These are phyloP conservation scores for Biston betularia DNA, from an alignment of 2,888 invertebrate genomes.

Conservation along the genomic window DNA sequence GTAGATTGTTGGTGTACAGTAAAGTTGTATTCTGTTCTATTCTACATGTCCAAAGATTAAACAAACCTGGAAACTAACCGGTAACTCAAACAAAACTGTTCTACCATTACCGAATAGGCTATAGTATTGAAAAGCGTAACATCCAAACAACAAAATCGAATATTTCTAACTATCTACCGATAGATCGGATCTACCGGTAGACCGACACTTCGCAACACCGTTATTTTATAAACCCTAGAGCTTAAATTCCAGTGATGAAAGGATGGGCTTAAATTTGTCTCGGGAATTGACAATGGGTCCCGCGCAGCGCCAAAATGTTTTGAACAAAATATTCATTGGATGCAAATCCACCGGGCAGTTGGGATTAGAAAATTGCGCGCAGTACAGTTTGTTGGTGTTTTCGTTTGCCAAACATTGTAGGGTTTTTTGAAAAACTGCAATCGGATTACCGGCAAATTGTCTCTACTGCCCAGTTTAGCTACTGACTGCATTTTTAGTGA, in stretches of 20 bases:
- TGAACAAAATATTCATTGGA: constrained; percentile 80
- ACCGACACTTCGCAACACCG: constrained; percentile 4
- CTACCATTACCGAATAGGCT: constrained; percentile 45
- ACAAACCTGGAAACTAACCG: constrained; percentile 19
- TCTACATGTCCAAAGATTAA: constrained; percentile 15
- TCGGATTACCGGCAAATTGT: constrained; percentile 39
- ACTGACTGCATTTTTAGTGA: not conserved
- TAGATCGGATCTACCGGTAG: constrained; percentile 40
- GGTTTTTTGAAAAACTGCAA: constrained; percentile 41
- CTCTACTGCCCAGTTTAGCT: constrained; percentile 11
- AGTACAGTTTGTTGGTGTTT: constrained; percentile 49
- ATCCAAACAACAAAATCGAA: constrained; percentile 58
- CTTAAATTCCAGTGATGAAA: constrained; percentile 45
- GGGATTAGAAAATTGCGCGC: constrained; percentile 71
- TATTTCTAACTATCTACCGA: constrained; percentile 52
- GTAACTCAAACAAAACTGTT: constrained; percentile 44
- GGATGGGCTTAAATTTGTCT: constrained; percentile 49
- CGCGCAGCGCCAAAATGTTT: constrained; percentile 73
- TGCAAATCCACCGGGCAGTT: constrained; percentile 73
- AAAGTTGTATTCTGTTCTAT: not conserved
- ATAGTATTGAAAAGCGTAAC: constrained; percentile 56
- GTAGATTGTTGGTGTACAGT: too few relatives aligned
- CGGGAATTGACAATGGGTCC: constrained; percentile 63
- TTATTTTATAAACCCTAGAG: constrained; percentile 46
- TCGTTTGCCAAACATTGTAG: constrained; percentile 43